phyloP scores from a whole-genome alignment of 2,113 vertebrate genomes.

The Sprattus sprattus region DNA sequence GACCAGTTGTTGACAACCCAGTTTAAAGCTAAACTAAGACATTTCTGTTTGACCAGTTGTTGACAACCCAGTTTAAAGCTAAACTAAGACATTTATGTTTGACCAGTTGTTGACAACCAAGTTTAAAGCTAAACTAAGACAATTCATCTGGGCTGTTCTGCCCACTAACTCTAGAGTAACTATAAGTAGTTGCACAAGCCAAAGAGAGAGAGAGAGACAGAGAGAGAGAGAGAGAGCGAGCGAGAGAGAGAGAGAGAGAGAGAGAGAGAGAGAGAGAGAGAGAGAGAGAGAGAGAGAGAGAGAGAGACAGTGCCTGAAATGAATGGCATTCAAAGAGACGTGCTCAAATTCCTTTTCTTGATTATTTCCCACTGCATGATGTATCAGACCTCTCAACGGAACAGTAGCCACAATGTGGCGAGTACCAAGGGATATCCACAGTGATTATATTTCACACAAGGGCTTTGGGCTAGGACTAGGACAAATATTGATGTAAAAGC shows the following conservation, averaged over 20 bases:
- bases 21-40: neutral
- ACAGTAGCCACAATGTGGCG: neutral
- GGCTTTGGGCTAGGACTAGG: neutral
- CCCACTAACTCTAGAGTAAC: neutral
- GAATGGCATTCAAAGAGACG: neutral
- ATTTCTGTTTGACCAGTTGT: neutral
- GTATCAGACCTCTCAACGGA: neutral
- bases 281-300: too few relatives aligned
- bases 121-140: neutral
- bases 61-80: neutral
- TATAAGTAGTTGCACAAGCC: neutral
- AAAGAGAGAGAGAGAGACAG: neutral
- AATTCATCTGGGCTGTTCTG: neutral
- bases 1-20: too few relatives aligned
- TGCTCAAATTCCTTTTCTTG: neutral
- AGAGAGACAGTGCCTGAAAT: neutral
- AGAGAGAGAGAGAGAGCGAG: too few relatives aligned
- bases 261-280: too few relatives aligned
- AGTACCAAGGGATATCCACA: neutral
- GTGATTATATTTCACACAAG: neutral
- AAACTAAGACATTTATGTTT: neutral
- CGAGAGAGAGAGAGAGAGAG: too few relatives aligned
- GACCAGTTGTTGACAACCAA: too few relatives aligned
- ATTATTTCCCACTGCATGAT: neutral
- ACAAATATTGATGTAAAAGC: neutral